Evolutionary conservation across 1,140 invertebrate species (phyloP), one percentile per base, ranked within the genome.

Genomic region (Heliconius himera): DNA sequence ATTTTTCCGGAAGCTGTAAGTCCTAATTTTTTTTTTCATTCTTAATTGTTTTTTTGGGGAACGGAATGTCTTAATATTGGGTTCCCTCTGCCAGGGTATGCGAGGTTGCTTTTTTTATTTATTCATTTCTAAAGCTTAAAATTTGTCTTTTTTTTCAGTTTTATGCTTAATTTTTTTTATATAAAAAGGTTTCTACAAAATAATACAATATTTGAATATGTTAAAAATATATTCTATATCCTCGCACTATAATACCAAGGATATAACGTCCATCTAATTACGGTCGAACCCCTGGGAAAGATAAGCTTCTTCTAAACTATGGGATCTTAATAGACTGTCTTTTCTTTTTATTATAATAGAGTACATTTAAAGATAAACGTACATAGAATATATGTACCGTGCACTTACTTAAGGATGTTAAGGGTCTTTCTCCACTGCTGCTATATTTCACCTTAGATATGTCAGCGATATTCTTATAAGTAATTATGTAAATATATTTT

Each of bases 1-100:
- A 98, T 94, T 99, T 99, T 93, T 98, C 97, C 33, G 97, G 97
- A 89, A 98, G 98, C 87, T 98, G 98, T 98, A 95, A 98, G 98
- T 98, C 79, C 81, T 41, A 20, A 49, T 51, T 54, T 51, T 36
- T 72, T 26, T 56, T 73, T 36, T 36, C 0, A 6, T 36, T 36
- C 33, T 8, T 36, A 36, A 36, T 36, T 6, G 33, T 36, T 6
- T 36, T 36, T 36, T 36, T 8, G 33, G 33, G 33, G 0, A 36
- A 6, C 33, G 33, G 33, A 36, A 6, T 8, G 6, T 36, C 33
- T 36, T 36, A 36, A 6, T 6, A 36, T 36, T 6, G 33, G 33
- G 1, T 36, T 36, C 0, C 0, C 33, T 36, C 33, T 36, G 33
- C 33, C 33, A 36, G 33, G 6, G 33, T 36, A 36, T 36, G 33